phyloP scores from a whole-genome alignment of 2,113 vertebrate genomes.

The Dascyllus trimaculatus region DNA sequence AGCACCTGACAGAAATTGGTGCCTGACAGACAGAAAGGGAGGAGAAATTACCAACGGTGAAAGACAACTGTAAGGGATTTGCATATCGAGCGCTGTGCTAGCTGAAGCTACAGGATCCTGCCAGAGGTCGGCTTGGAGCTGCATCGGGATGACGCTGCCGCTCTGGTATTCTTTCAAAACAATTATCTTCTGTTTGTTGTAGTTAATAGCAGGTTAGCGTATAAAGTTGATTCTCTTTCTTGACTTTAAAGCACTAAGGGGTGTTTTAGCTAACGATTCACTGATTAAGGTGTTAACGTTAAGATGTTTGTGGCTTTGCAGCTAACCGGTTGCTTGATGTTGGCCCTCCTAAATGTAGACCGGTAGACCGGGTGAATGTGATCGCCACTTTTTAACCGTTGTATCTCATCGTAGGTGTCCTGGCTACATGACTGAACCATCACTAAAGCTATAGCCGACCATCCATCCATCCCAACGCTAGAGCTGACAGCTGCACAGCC shows the following conservation, averaged over 20 bases:
- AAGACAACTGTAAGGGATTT: neutral
- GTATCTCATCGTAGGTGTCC: slow-evolving; percentile 22
- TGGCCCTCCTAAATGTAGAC: neutral
- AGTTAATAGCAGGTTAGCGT: neutral
- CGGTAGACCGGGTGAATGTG: neutral
- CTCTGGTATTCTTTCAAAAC: slow-evolving; percentile 14
- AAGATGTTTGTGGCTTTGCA: neutral
- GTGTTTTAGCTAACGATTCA: neutral
- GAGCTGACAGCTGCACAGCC: slow-evolving; percentile 18
- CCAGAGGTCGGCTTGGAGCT: neutral
- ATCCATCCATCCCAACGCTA: neutral
- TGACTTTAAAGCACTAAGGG: neutral
- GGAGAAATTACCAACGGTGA: neutral
- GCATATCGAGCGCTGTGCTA: slow-evolving; percentile 15
- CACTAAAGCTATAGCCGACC: neutral
- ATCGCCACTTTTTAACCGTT: neutral
- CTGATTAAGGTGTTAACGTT: neutral
- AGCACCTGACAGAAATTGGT: too few species aligned
- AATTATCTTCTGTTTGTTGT: fast-evolving
- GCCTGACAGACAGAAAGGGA: fast-evolving
- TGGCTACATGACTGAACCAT: slow-evolving; percentile 1
- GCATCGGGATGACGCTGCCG: neutral
- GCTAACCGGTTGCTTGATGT: neutral
- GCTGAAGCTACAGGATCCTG: slow-evolving; percentile 11
- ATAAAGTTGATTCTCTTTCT: fast-evolving